These are phyloP conservation scores for Sturnus vulgaris DNA, from an alignment of 2,113 vertebrate species.

Conservation along the genomic window DNA sequence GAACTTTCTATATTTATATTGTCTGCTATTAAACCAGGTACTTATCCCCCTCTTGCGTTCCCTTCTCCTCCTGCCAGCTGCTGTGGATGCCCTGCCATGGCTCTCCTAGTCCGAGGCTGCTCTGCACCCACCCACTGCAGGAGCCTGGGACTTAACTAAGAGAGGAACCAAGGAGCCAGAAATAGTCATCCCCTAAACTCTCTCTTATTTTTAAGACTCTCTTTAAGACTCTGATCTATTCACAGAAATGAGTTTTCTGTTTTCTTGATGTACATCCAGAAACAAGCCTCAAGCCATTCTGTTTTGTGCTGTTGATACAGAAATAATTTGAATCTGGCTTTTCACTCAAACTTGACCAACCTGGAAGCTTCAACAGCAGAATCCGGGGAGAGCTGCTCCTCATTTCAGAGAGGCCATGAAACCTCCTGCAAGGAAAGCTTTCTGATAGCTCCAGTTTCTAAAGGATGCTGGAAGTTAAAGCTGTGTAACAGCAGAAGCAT, in stretches of 20 bases:
- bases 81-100: background rate
- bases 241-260: background rate
- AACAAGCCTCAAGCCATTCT: background rate
- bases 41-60: background rate
- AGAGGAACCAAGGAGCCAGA: background rate
- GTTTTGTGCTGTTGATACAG: background rate
- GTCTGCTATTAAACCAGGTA: background rate
- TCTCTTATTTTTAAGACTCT: background rate
- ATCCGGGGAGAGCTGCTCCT: background rate
- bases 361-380: background rate
- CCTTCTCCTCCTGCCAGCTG: background rate
- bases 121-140: background rate
- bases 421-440: background rate
- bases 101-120: background rate
- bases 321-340: background rate
- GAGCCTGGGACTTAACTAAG: background rate
- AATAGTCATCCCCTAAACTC: background rate
- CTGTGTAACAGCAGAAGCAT: background rate
- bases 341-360: background rate
- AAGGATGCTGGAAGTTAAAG: background rate
- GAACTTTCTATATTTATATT: background rate
- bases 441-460: background rate
- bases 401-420: background rate
- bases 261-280: background rate
- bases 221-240: background rate